phyloP scores from a whole-genome alignment of 2,113 vertebrate species.

The Chlorodrepanis virens region DNA sequence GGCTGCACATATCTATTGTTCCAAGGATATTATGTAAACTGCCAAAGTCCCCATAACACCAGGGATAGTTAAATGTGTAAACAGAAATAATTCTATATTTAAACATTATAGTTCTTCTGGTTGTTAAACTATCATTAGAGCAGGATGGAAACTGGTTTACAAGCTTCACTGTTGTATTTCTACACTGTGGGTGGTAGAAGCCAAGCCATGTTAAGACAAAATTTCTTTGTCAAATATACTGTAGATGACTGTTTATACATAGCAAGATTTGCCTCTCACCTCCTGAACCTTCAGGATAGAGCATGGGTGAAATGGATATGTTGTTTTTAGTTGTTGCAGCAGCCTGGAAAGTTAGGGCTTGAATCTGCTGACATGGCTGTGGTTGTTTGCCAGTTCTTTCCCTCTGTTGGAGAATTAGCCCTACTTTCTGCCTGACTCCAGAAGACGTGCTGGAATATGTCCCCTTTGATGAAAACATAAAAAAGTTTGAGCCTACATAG shows the following conservation, averaged over 20 bases:
- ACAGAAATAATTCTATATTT: conserved; percentile 62
- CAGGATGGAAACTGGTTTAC: conserved; percentile 57
- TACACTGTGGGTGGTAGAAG: conserved; percentile 61
- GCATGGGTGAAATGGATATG: conserved; percentile 26
- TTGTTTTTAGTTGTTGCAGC: conserved; percentile 33
- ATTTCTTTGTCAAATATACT: conserved; percentile 57
- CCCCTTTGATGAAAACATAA: neutral
- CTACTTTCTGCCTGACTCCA: neutral
- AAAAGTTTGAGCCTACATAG: neutral
- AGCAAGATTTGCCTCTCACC: conserved; percentile 52
- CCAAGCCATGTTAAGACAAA: conserved; percentile 60
- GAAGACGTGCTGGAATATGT: neutral
- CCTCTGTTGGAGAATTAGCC: neutral
- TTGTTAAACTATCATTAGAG: conserved; percentile 63
- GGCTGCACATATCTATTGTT: conserved; percentile 11
- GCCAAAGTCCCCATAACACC: neutral
- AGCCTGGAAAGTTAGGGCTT: conserved; percentile 4
- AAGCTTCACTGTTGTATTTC: conserved; percentile 26
- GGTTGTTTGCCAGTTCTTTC: neutral
- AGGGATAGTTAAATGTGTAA: conserved; percentile 50
- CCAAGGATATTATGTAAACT: conserved; percentile 28
- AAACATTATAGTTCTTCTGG: conserved; percentile 53
- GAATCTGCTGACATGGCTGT: neutral
- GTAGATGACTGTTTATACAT: conserved; percentile 59
- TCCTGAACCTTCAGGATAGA: conserved; percentile 43